Base-by-base conservation (phyloP, 2,113 vertebrate species). In the Paralichthys olivaceus region DNA sequence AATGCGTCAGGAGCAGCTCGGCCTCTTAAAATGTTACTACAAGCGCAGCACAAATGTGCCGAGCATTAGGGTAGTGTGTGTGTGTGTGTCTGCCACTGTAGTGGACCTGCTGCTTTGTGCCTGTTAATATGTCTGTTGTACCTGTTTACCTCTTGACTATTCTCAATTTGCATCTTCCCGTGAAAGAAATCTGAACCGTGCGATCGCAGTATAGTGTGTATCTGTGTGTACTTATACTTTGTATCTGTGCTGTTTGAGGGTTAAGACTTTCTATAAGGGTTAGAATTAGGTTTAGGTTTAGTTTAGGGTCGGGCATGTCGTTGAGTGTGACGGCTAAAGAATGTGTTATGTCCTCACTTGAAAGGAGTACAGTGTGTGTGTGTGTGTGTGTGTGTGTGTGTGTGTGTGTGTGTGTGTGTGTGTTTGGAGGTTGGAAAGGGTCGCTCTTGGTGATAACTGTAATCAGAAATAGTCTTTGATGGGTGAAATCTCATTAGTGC, bases 401-500 rank as follows among this genome's bases (percentile, higher is more conserved):
- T 54, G 28, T 59, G 34, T 20, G 57, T 67, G 23, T 77, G 55
- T 49, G 61, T 40, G 56, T 76, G 25, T n/a, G 19, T 66, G 51
- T 43, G 45, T 34, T 55, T 40, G 2, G 56, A 60, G 60, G 68
- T 81, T 80, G 20, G 58, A 76, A 83, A 56, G 54, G 79, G 84
- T 80, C 64, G 40, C 28, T 72, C 51, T 26, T 15, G 34, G 63
- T 60, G 59, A 72, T 69, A 75, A 61, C 23, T 78, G 49, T 73
- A 80, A 86, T 84, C 72, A 69, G 20, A 75, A 69, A 62, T 34
- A 67, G 54, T 58, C 72, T 81, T 74, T 83, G 62, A 88, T 79
- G 81, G 51, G 56, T 65, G 57, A 84, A 90, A 88, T 84, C 81
- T 83, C 86, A 86, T 90, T 87, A 85, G 76, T 45, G 68, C 68